phyloP scores from a whole-genome alignment of 2,113 vertebrate genomes.

The Platycercus adscitus region DNA sequence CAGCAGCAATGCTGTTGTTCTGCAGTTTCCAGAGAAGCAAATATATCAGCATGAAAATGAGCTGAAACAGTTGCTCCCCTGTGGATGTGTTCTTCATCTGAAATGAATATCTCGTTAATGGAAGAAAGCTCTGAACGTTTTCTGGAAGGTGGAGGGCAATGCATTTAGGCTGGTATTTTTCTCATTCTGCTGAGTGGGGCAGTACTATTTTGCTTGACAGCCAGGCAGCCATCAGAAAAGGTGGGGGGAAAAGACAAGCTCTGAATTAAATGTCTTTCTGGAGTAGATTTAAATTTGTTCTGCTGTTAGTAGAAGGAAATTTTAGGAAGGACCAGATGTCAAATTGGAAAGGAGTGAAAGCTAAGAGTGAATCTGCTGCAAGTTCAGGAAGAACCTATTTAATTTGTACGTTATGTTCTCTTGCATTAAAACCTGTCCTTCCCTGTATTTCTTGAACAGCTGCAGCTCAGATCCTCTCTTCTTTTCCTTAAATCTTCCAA shows the following conservation, averaged over 20 bases:
- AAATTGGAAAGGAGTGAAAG: slow-evolving; percentile 47
- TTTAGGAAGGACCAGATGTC: slow-evolving; percentile 37
- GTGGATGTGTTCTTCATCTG: slow-evolving; percentile 9
- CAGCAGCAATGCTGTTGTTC: not conserved
- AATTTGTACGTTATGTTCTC: slow-evolving; percentile 29
- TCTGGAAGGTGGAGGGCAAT: not conserved
- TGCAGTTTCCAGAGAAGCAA: slow-evolving; percentile 21
- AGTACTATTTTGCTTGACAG: not conserved
- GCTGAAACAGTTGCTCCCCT: slow-evolving; percentile 17
- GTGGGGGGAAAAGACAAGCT: not conserved
- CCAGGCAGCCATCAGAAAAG: not conserved
- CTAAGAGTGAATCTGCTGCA: not conserved
- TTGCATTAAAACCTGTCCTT: slow-evolving; percentile 21
- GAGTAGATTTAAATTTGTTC: slow-evolving; percentile 39
- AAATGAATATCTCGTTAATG: slow-evolving; percentile 27
- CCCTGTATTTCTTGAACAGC: slow-evolving; percentile 33
- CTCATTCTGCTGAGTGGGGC: not conserved
- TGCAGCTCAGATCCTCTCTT: not conserved
- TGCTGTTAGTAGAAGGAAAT: not conserved
- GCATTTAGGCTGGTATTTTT: not conserved
- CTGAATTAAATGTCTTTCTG: slow-evolving; percentile 41
- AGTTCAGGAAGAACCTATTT: slow-evolving; percentile 30
- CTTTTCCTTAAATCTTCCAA: slow-evolving; percentile 11
- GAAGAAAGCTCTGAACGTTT: not conserved
- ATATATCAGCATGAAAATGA: slow-evolving; percentile 37